Percentiles rank a stretch among this genome's conserved stretches.
These are phyloP conservation scores for Ectropis grisescens DNA, from an alignment of 1,140 invertebrate species.

Conservation along the genomic window DNA sequence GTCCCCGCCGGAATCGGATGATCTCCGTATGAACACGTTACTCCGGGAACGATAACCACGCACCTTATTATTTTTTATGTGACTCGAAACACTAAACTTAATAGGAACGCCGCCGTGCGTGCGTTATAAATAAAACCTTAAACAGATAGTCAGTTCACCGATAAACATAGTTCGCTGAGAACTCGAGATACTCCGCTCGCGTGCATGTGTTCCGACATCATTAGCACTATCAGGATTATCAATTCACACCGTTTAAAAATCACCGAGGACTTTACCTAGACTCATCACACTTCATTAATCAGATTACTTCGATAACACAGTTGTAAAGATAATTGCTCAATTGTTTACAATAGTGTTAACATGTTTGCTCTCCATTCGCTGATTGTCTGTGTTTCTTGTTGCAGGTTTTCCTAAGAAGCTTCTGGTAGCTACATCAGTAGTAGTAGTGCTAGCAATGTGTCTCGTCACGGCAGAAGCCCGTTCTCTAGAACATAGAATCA, in stretches of 20 bases:
- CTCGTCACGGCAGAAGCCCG: slow-evolving; percentile 37
- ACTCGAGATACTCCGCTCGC: too few relatives aligned
- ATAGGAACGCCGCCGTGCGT: slow-evolving; percentile 7
- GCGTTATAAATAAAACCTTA: too few relatives aligned
- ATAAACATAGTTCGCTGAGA: too few relatives aligned
- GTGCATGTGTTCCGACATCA: too few relatives aligned
- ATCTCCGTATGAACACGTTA: slow-evolving; percentile 13
- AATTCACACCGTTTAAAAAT: too few relatives aligned
- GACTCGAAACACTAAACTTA: slow-evolving; percentile 21
- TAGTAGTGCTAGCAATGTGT: slow-evolving; percentile 51
- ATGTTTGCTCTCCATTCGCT: slow-evolving; percentile 6
- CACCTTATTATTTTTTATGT: slow-evolving; percentile 61
- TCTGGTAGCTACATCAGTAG: slow-evolving; percentile 52
- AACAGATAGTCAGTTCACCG: too few relatives aligned
- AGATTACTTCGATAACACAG: too few relatives aligned
- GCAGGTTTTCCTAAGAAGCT: slow-evolving; percentile 64
- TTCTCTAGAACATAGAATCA: slow-evolving; percentile 19
- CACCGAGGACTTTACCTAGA: too few relatives aligned
- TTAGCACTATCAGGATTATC: too few relatives aligned
- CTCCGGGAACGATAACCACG: slow-evolving; percentile 45
- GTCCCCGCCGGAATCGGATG: slow-evolving; percentile 31
- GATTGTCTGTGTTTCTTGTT: slow-evolving; percentile 28
- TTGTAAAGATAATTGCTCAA: too few relatives aligned
- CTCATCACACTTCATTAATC: too few relatives aligned
- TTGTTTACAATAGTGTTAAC: background rate